These are phyloP conservation scores for Urocitellus parryii DNA, from an alignment of 2,113 vertebrate genomes.

Conservation along the genomic window DNA sequence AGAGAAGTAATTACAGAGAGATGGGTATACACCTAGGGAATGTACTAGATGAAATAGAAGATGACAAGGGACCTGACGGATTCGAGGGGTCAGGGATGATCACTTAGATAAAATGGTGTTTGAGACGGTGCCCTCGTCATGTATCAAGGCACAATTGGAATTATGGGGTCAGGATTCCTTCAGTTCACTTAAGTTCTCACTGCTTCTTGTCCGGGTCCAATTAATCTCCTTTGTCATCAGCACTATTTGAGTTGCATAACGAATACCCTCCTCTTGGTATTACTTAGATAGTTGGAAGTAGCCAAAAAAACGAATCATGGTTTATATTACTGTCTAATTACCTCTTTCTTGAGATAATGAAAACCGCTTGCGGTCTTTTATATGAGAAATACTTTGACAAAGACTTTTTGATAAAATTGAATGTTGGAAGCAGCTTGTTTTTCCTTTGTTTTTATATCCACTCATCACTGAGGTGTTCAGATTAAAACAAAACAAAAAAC, in stretches of 20 bases:
- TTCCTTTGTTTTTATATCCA: not conserved
- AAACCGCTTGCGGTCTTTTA: not conserved
- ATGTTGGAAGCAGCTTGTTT: not conserved
- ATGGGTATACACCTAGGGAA: not conserved
- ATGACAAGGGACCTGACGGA: not conserved
- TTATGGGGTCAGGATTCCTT: not conserved
- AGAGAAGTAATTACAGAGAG: not conserved
- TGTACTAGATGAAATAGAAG: not conserved
- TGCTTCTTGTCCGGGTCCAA: not conserved
- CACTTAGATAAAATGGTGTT: not conserved
- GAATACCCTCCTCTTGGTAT: not conserved
- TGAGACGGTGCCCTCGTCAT: not conserved
- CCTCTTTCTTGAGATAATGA: conserved; percentile 27
- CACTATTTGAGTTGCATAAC: not conserved
- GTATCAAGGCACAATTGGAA: not conserved
- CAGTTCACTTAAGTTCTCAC: not conserved
- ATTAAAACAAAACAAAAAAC: conserved; percentile 2
- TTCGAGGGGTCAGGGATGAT: not conserved
- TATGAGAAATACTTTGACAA: not conserved
- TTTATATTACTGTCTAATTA: not conserved
- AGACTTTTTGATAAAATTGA: conserved; percentile 19
- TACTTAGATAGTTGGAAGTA: conserved; percentile 26
- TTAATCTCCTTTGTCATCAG: not conserved
- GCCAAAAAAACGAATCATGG: not conserved
- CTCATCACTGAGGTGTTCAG: not conserved